A percentile compares a stretch with the other conserved stretches of the same genome.
phyloP scores from a whole-genome alignment of 1,140 invertebrate genomes.

The Chelonus insularis region DNA sequence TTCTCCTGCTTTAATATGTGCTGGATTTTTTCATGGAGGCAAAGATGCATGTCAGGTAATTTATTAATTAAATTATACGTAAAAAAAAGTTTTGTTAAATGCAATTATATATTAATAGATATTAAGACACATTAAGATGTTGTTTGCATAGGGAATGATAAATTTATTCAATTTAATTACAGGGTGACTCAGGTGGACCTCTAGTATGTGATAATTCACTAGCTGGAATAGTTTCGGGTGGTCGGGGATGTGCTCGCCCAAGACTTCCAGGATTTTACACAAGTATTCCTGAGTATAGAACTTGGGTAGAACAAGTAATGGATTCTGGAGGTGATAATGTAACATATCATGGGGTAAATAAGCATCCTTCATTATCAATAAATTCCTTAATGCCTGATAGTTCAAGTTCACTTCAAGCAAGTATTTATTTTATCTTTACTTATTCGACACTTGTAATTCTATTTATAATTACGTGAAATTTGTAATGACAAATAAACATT shows the following conservation, averaged over 20 bases:
- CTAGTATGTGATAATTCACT: conserved; percentile 53
- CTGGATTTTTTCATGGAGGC: conserved; percentile 67
- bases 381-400: background rate
- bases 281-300: conserved; percentile 54
- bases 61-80: conserved; percentile 17
- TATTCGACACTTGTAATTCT: too few relatives aligned
- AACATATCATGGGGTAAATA: background rate
- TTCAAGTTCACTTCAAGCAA: background rate
- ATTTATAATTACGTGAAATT: too few relatives aligned
- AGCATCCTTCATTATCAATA: background rate
- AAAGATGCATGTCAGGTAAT: conserved; percentile 72
- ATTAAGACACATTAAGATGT: background rate
- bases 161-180: conserved; percentile 18
- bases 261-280: conserved; percentile 61
- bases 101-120: background rate
- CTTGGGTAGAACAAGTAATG: conserved; percentile 54
- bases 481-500: too few relatives aligned
- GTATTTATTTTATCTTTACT: too few relatives aligned
- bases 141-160: background rate
- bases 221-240: conserved; percentile 63
- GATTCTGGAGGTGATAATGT: background rate
- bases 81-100: too few relatives aligned
- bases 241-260: conserved; percentile 62
- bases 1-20: conserved; percentile 72
- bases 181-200: conserved; percentile 63